Evolutionary conservation across 2,888 invertebrate species (phyloP), one percentile per base, ranked within the genome.

Genomic region (Agonopterix subpropinquella): DNA sequence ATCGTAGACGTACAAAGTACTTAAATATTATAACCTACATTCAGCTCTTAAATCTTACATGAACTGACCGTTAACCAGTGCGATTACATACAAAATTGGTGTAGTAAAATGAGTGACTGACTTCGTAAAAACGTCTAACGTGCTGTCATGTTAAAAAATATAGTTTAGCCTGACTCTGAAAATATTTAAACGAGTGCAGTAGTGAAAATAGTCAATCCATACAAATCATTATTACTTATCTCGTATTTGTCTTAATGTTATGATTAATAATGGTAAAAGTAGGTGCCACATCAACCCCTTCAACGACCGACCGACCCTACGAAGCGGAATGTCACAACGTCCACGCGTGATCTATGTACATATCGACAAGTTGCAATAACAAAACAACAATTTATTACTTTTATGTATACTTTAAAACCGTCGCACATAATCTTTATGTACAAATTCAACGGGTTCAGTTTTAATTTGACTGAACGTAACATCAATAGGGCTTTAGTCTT

Each of bases 71-170:
- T 70, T 77, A 76, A 79, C 80, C 80, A 77, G 84, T 85, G 84
- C 81, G 62, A 73, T 78, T 80, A 81, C 80, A 74, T 83, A 84
- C 77, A 81, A 84, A 82, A 76, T 77, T 79, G 69, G 84, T 84
- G 84, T 80, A 66, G 62, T 77, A 77, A 81, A 83, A 83, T 80
- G 66, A 73, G 84, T 85, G 82, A 78, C 67, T 66, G 67, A 80
- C 75, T 74, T 65, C 72, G 70, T 79, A 68, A 77, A 79, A 80
- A 80, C 68, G 62, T 77, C 81, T 81, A 81, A 77, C 57, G 78
- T 85, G 77, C 83, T 72, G 74, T 65, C 77, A 72, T 80, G 77
- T 79, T 74, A 61, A 76, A 77, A 84, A 80, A 78, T 74, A 78
- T 70, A 67, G 54, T 78, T 77, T 77, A 67, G 68, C 70, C 70